phyloP scores from a whole-genome alignment of 2,888 invertebrate species.

The Drosophila pseudotalamancana region DNA sequence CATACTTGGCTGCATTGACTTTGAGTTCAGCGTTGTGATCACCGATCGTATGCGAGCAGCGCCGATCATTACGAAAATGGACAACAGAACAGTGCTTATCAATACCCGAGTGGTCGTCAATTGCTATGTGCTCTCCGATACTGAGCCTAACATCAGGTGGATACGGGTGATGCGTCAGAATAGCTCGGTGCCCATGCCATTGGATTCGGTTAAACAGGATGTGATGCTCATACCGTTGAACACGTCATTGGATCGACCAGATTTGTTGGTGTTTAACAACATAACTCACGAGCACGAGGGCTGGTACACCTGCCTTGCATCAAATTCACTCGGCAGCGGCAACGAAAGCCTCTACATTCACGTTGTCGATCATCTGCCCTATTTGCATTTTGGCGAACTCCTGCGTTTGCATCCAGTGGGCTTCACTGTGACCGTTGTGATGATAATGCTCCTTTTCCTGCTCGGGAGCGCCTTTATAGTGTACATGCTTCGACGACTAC shows the following conservation, averaged over 20 bases:
- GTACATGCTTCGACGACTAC: constrained; percentile 88
- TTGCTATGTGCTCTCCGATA: constrained; percentile 93
- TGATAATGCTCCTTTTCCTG: constrained; percentile 85
- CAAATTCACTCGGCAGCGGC: constrained; percentile 93
- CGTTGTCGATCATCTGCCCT: constrained; percentile 86
- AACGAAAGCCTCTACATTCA: constrained; percentile 93
- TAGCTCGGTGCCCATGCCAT: constrained; percentile 23
- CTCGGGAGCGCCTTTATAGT: constrained; percentile 85
- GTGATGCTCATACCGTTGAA: constrained; percentile 45
- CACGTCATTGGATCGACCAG: constrained; percentile 77
- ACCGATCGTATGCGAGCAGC: constrained; percentile 92
- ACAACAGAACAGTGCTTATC: constrained; percentile 91
- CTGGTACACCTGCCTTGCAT: constrained; percentile 97
- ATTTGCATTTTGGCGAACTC: constrained; percentile 57
- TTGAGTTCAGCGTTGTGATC: constrained; percentile 89
- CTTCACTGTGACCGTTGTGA: constrained; percentile 87
- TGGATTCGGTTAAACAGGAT: not conserved
- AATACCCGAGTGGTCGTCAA: constrained; percentile 90
- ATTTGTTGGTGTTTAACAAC: constrained; percentile 91
- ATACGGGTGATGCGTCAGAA: constrained; percentile 84
- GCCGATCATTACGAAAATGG: constrained; percentile 93
- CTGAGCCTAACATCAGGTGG: constrained; percentile 94
- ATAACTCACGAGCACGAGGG: constrained; percentile 96
- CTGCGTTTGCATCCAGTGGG: constrained; percentile 85
- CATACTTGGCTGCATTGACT: constrained; percentile 90